Base-by-base conservation (phyloP, 2,113 vertebrate species). In the Oncorhynchus tshawytscha region DNA sequence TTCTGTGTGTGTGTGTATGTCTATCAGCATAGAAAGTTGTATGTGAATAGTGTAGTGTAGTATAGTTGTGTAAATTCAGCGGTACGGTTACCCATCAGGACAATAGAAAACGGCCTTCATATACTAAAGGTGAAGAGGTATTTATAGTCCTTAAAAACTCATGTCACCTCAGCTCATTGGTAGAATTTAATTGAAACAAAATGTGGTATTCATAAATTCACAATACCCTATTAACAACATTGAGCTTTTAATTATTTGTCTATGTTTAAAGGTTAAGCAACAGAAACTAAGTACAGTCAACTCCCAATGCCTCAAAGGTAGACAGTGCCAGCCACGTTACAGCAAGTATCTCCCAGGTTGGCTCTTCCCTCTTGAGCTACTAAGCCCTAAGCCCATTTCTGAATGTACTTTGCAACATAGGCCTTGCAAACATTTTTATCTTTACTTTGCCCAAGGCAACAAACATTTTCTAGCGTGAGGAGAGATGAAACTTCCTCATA, bases 191-290 rank as follows among this genome's bases (percentile, higher is more conserved):
- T 80, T 87, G 74, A 69, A 70, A 85, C 70, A 67, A 80, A 82
- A 88, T 88, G 72, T 84, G 71, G 69, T 84, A 81, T 86, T 86
- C 84, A 89, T 83, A 81, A 83, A 90, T 86, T 85, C 78, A 75
- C 80, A 83, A 74, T 81, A 70, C 68, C 84, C 62, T 49, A n/a
- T 72, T 59, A 72, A 72, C 51, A 27, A 59, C 70, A 75, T 70
- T 78, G 78, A 70, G 71, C 75, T 82, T 82, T 75, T 86, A 82
- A 85, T 86, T 79, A 86, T 81, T 78, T 81, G 66, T 71, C 22
- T 54, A 71, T 62, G 69, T 76, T 70, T 77, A 69, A 86, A 88
- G 85, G 81, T 89, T 81, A 87, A 83, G 51, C 12, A 49, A 74
- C 25, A 71, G 73, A 70, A 72, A 24, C 18, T 62, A 8, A 62